Conservation (phyloP, 2,888 invertebrate species). For the Exocentrus adspersus region DNA sequence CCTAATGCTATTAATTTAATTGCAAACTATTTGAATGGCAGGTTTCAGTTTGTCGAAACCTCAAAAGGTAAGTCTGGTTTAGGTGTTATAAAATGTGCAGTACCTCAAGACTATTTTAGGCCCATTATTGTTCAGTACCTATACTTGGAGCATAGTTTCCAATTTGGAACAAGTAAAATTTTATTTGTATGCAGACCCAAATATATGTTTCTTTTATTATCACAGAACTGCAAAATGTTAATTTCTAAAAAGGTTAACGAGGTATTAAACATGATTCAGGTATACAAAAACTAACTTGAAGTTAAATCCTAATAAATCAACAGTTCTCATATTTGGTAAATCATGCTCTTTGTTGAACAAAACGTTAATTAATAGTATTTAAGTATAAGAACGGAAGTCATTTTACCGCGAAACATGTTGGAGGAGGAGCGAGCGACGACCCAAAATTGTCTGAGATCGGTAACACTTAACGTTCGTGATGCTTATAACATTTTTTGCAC, state of each 20-base stretch:
- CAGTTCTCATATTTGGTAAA: background rate
- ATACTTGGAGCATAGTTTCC: background rate
- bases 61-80: background rate
- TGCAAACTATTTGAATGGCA: background rate
- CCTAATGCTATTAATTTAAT: background rate
- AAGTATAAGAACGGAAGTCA: no score
- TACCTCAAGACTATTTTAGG: background rate
- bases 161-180: background rate
- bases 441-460: no score
- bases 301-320: background rate
- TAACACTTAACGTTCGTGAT: no score
- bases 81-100: background rate
- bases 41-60: background rate
- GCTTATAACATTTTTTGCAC: no score
- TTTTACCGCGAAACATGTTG: no score
- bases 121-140: background rate
- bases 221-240: background rate
- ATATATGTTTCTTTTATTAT: background rate
- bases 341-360: background rate
- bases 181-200: background rate
- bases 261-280: no score
- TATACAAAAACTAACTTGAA: no score
- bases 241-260: no score
- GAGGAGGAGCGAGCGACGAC: no score
- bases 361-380: no score